These are phyloP conservation scores for Anhinga rufa DNA, from an alignment of 2,113 vertebrate genomes.

Conservation along the genomic window DNA sequence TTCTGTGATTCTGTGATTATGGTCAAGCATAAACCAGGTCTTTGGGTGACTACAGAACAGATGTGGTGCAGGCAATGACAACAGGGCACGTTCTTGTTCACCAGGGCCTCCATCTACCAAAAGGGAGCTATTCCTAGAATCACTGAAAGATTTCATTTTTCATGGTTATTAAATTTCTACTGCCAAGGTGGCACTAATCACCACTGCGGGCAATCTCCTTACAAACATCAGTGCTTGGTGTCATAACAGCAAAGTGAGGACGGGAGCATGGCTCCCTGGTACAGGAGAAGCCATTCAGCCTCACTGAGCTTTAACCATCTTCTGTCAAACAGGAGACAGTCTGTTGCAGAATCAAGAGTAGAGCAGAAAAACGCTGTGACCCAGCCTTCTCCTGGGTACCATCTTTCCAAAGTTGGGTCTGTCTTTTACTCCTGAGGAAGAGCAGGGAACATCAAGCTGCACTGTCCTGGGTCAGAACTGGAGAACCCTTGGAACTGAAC, in stretches of 20 bases:
- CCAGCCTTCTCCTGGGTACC: background rate
- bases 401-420: background rate
- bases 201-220: no score
- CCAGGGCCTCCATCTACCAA: background rate
- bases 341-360: background rate
- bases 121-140: background rate
- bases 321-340: background rate
- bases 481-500: background rate
- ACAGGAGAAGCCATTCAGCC: background rate
- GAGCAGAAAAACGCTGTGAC: background rate
- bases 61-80: background rate
- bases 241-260: background rate
- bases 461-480: background rate
- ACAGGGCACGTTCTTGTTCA: background rate
- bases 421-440: background rate
- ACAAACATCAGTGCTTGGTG: background rate
- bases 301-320: background rate
- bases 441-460: background rate
- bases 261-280: background rate
- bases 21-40: background rate
- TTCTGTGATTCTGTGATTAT: no score
- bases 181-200: background rate
- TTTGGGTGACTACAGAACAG: background rate
- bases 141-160: background rate
- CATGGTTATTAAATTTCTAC: background rate